Percentiles rank a stretch among this genome's conserved stretches.
Evolutionary conservation across 2,113 vertebrate genomes (phyloP).

Genomic region (Triplophysa siluroides): DNA sequence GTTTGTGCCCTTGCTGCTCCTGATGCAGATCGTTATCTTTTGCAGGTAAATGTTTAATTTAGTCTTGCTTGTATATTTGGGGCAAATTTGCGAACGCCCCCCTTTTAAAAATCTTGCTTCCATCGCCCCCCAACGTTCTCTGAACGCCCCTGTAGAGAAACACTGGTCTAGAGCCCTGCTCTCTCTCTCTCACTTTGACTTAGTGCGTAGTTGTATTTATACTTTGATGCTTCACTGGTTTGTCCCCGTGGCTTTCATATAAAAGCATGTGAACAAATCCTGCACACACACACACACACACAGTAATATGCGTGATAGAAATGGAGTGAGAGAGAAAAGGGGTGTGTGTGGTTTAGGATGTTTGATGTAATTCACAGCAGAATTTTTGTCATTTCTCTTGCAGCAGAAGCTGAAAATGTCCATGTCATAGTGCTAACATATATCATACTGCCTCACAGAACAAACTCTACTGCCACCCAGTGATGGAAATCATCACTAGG

Average conservation of each 20-base stretch:
- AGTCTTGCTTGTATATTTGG: too few relatives aligned
- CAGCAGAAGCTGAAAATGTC: slow-evolving; percentile 54
- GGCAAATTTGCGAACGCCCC: too few relatives aligned
- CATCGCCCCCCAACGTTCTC: too few relatives aligned
- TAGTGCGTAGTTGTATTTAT: slow-evolving; percentile 66
- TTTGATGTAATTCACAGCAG: slow-evolving; percentile 60
- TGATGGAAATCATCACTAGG: slow-evolving; percentile 51
- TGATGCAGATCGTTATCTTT: too few relatives aligned
- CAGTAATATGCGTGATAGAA: background rate
- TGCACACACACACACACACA: slow-evolving; percentile 24
- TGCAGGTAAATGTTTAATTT: too few relatives aligned
- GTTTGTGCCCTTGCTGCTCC: too few relatives aligned
- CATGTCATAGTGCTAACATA: slow-evolving; percentile 57
- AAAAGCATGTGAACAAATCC: slow-evolving; percentile 66
- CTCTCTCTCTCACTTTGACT: slow-evolving; percentile 25
- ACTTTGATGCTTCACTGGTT: slow-evolving; percentile 63
- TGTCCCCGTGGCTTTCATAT: slow-evolving; percentile 64
- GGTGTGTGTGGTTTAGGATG: slow-evolving; percentile 45
- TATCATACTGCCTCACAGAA: slow-evolving; percentile 24
- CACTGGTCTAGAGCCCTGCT: too few relatives aligned
- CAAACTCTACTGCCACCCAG: slow-evolving; percentile 65
- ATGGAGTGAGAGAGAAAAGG: background rate
- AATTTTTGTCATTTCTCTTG: slow-evolving; percentile 56
- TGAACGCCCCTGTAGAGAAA: too few relatives aligned
- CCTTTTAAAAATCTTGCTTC: too few relatives aligned